Conservation (phyloP, 2,113 vertebrate genomes). For the Beaufortia kweichowensis region DNA sequence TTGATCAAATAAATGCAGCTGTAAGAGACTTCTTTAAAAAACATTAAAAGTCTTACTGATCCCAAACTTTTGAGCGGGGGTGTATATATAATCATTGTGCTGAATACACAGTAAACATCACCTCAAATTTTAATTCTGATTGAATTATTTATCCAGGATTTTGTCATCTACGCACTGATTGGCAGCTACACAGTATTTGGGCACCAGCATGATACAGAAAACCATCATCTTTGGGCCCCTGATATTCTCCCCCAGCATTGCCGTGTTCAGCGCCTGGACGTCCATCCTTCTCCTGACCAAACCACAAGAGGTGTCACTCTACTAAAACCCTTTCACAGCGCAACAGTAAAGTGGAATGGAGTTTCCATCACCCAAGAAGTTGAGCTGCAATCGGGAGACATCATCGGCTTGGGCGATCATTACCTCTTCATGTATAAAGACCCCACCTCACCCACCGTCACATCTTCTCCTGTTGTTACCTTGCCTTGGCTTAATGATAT, state of each 20-base stretch:
- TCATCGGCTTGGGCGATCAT: conserved; percentile 71
- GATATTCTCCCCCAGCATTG: conserved; percentile 73
- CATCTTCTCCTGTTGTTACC: conserved; percentile 23
- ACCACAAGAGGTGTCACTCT: conserved; percentile 37
- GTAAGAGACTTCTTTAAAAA: too few relatives aligned
- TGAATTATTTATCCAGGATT: conserved; percentile 67
- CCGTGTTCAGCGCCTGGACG: conserved; percentile 57
- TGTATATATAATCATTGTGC: neutral
- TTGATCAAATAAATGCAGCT: too few relatives aligned
- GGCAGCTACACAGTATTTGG: conserved; percentile 66
- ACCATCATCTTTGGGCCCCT: conserved; percentile 66
- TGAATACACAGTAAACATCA: neutral
- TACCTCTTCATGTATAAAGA: conserved; percentile 80
- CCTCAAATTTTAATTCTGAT: neutral
- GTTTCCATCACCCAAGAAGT: conserved; percentile 57
- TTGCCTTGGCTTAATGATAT: conserved; percentile 1
- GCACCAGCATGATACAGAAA: conserved; percentile 47
- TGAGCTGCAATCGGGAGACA: conserved; percentile 70
- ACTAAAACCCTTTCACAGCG: conserved; percentile 60
- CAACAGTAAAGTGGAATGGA: conserved; percentile 69
- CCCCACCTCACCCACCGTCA: conserved; percentile 58
- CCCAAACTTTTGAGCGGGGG: too few relatives aligned
- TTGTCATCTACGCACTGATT: conserved; percentile 72
- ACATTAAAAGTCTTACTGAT: too few relatives aligned
- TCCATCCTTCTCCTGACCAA: neutral